Base-by-base conservation (phyloP, 2,113 vertebrate species). In the Leptobrachium ailaonicum region DNA sequence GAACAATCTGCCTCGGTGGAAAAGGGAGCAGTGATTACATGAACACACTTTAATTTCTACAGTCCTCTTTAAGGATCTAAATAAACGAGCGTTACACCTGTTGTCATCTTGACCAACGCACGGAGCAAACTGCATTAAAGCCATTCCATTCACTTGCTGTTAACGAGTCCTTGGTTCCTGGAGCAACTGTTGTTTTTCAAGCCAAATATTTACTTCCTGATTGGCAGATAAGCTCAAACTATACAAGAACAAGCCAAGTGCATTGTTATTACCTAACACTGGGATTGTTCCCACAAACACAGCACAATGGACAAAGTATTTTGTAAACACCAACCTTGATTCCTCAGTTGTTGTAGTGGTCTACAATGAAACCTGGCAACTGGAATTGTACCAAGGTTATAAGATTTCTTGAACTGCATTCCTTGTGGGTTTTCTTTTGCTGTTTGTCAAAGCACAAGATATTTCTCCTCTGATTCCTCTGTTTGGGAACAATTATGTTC, bases 151-250 rank as follows among this genome's bases (percentile, higher is more conserved):
- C 71, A 56, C 71, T 56, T 56, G 53, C 14, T 73, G 58, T 73
- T 73, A 53, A 58, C 53, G 14, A 73, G 54, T 73, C 53, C 11
- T 2, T 7, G 50, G 11, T 73, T 73, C 71, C 71, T 41, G 11
- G 2, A 73, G 71, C 71, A 40, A 53, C 72, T 45, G 56, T 42
- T 74, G 56, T 62, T 54, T 54, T 73, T 56, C 71, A 42, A 58
- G 71, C 53, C 53, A 73, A 73, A 42, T 73, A 58, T 73, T 73
- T 43, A 10, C 56, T 62, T 74, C 54, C 54, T 74, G 54, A 62
- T 62, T 74, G 72, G 54, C 72, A 63, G 72, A 56, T 62, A 40
- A 11, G 5, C 9, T 63, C 41, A 9, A 5, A 41, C 71, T 73
- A 40, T 41, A 56, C 50, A 42, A 42, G 10, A 62, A 41, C 14